Base-by-base conservation (phyloP, 2,797 vertebrate species). In the Pelochelys cantorii region DNA sequence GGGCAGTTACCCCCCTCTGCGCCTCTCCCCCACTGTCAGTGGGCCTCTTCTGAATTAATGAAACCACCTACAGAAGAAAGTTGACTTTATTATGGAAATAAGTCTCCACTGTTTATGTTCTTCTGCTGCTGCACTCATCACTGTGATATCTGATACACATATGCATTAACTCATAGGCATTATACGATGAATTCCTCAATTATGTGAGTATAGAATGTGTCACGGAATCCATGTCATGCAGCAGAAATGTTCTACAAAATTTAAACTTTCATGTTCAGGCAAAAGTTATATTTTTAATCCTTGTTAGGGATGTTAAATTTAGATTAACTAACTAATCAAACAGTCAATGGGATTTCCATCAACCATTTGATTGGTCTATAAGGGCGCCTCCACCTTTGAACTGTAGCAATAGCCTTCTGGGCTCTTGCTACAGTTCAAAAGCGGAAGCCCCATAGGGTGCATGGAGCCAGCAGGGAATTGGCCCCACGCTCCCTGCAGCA, bases 121-220 rank as follows among this genome's bases (percentile, higher is more conserved):
- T 55, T 2, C 79, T 48, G 87, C 6, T 53, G 87, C 7, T 52
- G 55, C 3, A 5, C 2, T 71, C 11, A 68, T 54, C 79, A 82
- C 0, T 52, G 5, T 52, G 81, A 6, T 65, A 92, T 68, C 54
- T 74, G 86, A 2, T 54, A 65, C 14, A 77, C 17, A 81, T 8
- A 84, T 1, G 81, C 74, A 55, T 7, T 93, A 34, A 68, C 15
- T 25, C n/a, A 48, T 3, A 55, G 25, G 5, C 82, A 75, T 1
- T 17, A 42, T 93, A 89, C 79, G 42, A 52, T 29, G 2, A 77
- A 29, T 52, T 48, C 74, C 74, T 77, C 14, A 77, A 52, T 22
- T 27, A 5, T 2, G 22, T 0, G 1, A 15, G 27, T 81, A 31
- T 31, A 87, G n/a, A 1, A 34, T 0, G 2, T 15, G 82, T 6